These are phyloP conservation scores for Myopa tessellatipennis DNA, from an alignment of 2,888 invertebrate species.

Conservation along the genomic window DNA sequence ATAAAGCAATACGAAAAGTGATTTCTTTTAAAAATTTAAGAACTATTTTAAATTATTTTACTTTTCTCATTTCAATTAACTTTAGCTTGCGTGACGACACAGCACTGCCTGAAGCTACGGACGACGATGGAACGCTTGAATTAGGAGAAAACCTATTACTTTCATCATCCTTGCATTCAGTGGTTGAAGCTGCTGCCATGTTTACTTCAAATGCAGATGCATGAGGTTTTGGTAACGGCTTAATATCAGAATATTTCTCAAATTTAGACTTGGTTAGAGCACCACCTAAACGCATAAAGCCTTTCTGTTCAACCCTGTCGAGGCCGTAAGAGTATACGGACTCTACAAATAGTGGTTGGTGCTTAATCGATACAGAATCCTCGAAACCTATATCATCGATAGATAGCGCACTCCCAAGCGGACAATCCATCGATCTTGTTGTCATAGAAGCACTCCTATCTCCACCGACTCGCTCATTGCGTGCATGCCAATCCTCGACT, in stretches of 20 bases:
- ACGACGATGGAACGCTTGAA: background rate
- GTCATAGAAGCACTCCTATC: background rate
- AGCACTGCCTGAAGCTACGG: background rate
- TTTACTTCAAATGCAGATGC: slow-evolving; percentile 46
- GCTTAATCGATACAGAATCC: slow-evolving; percentile 49
- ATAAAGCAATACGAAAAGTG: no score
- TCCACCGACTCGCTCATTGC: slow-evolving; percentile 49
- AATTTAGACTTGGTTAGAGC: slow-evolving; percentile 44
- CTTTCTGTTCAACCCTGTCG: background rate
- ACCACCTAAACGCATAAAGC: slow-evolving; percentile 50
- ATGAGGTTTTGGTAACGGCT: slow-evolving; percentile 46
- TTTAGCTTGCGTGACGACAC: slow-evolving; percentile 38
- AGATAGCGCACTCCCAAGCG: slow-evolving; percentile 5
- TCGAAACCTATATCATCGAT: slow-evolving; percentile 52
- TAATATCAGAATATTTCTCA: slow-evolving; percentile 43
- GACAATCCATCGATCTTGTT: background rate
- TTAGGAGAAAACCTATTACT: background rate
- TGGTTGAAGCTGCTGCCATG: background rate
- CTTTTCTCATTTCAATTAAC: slow-evolving; percentile 50
- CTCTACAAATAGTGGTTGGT: slow-evolving; percentile 18
- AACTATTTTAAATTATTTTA: slow-evolving; percentile 18
- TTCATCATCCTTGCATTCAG: background rate
- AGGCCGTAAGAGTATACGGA: background rate
- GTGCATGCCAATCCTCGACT: slow-evolving; percentile 54
- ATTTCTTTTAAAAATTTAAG: no score